Evolutionary conservation across 2,113 vertebrate genomes (phyloP).

Genomic region (Eulacestoma nigropectus): DNA sequence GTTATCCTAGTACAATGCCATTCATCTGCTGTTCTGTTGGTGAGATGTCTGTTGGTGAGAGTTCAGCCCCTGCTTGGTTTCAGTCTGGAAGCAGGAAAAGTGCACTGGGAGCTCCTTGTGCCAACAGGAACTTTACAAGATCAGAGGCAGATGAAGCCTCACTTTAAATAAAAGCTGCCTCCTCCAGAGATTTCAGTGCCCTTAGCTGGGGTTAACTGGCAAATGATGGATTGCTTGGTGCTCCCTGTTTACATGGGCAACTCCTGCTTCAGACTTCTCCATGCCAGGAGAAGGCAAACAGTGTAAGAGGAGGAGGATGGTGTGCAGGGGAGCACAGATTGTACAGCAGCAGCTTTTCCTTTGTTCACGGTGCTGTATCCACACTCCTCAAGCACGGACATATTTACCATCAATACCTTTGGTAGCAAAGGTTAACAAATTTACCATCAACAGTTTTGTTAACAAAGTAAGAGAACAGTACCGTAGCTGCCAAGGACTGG

Average conservation of each 20-base stretch:
- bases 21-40: not conserved
- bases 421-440: not conserved
- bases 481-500: not conserved
- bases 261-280: not conserved
- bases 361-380: not conserved
- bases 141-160: not conserved
- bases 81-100: not conserved
- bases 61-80: not conserved
- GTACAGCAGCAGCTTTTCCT: not conserved
- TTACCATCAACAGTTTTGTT: not conserved
- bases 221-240: not conserved
- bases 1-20: not conserved
- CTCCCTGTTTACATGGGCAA: not conserved
- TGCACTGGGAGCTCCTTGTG: not conserved
- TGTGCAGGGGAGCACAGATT: not conserved
- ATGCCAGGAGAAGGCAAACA: not conserved
- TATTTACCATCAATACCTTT: not conserved
- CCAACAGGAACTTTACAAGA: not conserved
- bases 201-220: not conserved
- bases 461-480: not conserved
- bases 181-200: not conserved
- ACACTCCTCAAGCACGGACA: fast-evolving
- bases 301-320: not conserved
- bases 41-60: not conserved
- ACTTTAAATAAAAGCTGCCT: not conserved